Evolutionary conservation across 1,140 invertebrate species (phyloP), one percentile per base, ranked within the genome.

Genomic region (Catajapyx aquilonaris): DNA sequence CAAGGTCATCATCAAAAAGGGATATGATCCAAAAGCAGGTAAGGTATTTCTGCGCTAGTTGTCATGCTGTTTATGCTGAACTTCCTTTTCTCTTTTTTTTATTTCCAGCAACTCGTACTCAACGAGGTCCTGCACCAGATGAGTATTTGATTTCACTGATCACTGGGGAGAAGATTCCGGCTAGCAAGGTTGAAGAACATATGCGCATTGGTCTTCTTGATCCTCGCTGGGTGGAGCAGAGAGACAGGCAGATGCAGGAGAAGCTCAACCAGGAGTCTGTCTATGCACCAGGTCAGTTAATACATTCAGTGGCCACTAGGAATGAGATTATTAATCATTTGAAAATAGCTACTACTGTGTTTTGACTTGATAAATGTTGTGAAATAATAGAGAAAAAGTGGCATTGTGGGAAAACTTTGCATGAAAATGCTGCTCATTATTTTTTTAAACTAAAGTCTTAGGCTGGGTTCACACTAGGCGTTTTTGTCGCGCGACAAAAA

Each of bases 141-240:
- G 85, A 93, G 48, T 96, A 76, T 61, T 69, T 98, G 13, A 88
- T 98, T 39, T 98, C 94, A 2, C 94, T 94, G 0, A 88, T 99
- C 47, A 99, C 93, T 16, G 90, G 90, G 23, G 94, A 98, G 54
- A 77, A 80, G 49, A 95, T 99, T 48, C 88, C 90, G 0, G 90
- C 91, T 0, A 83, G 79, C 47, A 95, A 97, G 58, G 81, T 98
- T 3, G 85, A 87, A 38, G 88, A 98, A 49, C 95, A 99, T 59
- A 88, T 99, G 73, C 74, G 88, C 40, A 96, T 96, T 54, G 90
- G 91, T 34, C 61, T 97, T 37, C 57, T 99, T 47, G 93, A 98
- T 73, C 91, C 93, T 15, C 74, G 91, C 45, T 99, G 93, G 90
- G 77, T 96, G 32, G 91, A 97, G 57, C 88, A 96, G 52, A 62